A percentile compares a stretch with the other conserved stretches of the same genome.
Conservation (phyloP, 92 coral and sea anemone genomes). For the Phymanthus crucifer region DNA sequence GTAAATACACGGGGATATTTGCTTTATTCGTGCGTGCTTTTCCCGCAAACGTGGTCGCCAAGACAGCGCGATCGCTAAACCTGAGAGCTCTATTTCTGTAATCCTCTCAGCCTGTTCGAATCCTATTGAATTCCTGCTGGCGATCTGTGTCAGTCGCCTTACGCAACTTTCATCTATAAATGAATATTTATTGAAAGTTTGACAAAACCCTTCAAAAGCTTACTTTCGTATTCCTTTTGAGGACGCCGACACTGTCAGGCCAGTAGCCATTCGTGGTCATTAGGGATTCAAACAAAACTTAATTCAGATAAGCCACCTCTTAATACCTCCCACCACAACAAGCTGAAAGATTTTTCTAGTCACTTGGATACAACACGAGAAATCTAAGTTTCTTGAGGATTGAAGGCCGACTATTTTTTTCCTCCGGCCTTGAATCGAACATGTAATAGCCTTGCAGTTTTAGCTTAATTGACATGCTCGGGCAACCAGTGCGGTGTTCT, state of each 20-base stretch:
- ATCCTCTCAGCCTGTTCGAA: conserved; percentile 41
- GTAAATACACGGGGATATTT: conserved; percentile 61
- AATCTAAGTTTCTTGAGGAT: neutral
- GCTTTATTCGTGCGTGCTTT: conserved; percentile 51
- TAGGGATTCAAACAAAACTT: conserved; percentile 52
- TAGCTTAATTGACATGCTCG: conserved; percentile 40
- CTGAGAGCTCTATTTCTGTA: conserved; percentile 6
- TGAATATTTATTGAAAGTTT: conserved; percentile 85
- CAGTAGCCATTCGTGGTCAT: conserved; percentile 40
- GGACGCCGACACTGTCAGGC: conserved; percentile 48
- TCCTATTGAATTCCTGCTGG: conserved; percentile 40
- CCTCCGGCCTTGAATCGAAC: neutral
- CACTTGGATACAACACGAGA: neutral
- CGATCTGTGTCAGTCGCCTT: conserved; percentile 44
- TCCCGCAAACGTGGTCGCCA: conserved; percentile 37
- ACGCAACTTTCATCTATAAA: conserved; percentile 59
- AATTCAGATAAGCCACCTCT: conserved; percentile 46
- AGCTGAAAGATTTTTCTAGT: conserved; percentile 18
- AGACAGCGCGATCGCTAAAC: conserved; percentile 19
- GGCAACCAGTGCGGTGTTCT: conserved; percentile 54
- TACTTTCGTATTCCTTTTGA: conserved; percentile 41
- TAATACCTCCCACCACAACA: conserved; percentile 28
- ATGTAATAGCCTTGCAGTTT: conserved; percentile 1
- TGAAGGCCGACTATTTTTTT: neutral
- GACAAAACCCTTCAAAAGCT: conserved; percentile 57